A percentile compares a stretch with the other conserved stretches of the same genome.
Conservation (phyloP, 2,797 vertebrate genomes). For the Serranus cabrilla region DNA sequence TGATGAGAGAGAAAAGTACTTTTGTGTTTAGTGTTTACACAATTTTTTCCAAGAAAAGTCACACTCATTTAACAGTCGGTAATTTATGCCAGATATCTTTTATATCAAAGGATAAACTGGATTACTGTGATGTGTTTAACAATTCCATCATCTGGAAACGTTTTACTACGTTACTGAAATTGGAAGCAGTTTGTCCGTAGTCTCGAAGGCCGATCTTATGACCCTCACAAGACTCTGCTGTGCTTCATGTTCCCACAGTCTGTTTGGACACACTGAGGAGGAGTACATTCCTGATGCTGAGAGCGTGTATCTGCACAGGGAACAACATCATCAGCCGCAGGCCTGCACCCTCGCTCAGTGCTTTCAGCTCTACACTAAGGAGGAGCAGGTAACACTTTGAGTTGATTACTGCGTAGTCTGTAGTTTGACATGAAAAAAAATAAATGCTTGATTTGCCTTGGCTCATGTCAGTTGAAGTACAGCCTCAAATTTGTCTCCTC, state of each 20-base stretch:
- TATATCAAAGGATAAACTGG: neutral
- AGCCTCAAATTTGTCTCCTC: conserved; percentile 27
- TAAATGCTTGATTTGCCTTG: conserved; percentile 11
- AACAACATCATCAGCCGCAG: conserved; percentile 97
- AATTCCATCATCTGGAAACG: neutral
- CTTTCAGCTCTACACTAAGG: conserved; percentile 99
- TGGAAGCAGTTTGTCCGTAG: neutral
- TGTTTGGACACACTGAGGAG: conserved; percentile 96
- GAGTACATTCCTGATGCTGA: conserved; percentile 98
- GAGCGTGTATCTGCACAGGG: conserved; percentile 95
- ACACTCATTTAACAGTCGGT: neutral
- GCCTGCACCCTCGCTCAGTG: conserved; percentile 97
- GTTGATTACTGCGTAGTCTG: neutral
- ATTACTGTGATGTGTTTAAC: neutral
- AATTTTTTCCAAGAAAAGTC: too few relatives aligned
- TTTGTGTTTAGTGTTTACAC: too few relatives aligned
- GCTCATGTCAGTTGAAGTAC: conserved; percentile 14
- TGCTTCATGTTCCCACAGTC: conserved; percentile 78
- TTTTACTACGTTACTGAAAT: neutral
- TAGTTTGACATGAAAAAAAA: conserved; percentile 33
- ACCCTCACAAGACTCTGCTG: conserved; percentile 26
- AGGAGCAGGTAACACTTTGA: conserved; percentile 91
- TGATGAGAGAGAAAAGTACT: too few relatives aligned
- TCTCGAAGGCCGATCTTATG: neutral
- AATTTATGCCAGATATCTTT: neutral